These are phyloP conservation scores for Amniataba percoides DNA, from an alignment of 2,797 vertebrate genomes.

Conservation along the genomic window DNA sequence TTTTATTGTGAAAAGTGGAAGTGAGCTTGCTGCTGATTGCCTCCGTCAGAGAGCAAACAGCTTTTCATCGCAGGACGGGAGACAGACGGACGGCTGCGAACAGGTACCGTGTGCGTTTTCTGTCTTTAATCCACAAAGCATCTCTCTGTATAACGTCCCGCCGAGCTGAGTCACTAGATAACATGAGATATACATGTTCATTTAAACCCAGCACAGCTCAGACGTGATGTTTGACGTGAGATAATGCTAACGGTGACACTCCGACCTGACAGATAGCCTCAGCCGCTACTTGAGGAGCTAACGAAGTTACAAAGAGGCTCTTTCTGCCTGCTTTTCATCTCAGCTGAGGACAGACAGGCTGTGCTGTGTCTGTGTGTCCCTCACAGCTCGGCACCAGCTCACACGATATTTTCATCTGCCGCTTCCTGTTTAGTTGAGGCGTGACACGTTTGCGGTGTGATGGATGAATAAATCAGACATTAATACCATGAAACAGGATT, in stretches of 20 bases:
- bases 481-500: neutral
- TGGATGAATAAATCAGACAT: neutral
- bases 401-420: neutral
- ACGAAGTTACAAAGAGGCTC: neutral
- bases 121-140: neutral
- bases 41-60: neutral
- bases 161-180: neutral
- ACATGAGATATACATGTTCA: neutral
- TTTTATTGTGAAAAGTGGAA: constrained; percentile 61
- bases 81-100: neutral
- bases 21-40: neutral
- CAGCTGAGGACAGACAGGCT: neutral
- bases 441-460: constrained; percentile 29
- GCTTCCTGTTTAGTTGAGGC: constrained; percentile 34
- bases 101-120: constrained; percentile 55
- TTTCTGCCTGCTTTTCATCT: neutral
- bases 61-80: neutral
- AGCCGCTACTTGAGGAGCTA: neutral
- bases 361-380: neutral
- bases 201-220: neutral
- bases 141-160: neutral
- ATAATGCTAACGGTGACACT: constrained; percentile 37
- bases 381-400: neutral
- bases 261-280: neutral
- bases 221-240: constrained; percentile 23